These are phyloP conservation scores for Zygothrica quintamaculata DNA, from an alignment of 2,888 invertebrate genomes.

Conservation along the genomic window DNA sequence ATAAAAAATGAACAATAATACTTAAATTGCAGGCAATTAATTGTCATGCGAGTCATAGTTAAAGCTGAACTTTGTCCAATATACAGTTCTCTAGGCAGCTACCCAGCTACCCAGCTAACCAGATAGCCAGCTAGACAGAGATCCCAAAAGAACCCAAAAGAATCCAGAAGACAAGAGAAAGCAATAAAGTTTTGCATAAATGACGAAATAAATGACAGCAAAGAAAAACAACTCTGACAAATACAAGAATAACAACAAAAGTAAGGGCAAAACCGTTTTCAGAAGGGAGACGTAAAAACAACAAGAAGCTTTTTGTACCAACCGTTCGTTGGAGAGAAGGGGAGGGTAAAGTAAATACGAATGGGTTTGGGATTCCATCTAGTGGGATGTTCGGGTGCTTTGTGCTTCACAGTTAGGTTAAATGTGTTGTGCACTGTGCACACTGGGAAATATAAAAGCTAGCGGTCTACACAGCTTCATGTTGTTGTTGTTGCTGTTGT, in stretches of 20 bases:
- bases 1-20: conserved; percentile 9
- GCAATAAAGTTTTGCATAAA: conserved; percentile 81
- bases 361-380: conserved; percentile 18
- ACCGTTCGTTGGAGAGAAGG: too few relatives aligned
- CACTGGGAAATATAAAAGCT: conserved; percentile 73
- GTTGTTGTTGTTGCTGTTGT: conserved; percentile 38
- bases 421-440: conserved; percentile 54
- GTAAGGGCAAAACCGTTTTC: not conserved
- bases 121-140: conserved; percentile 23
- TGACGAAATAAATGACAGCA: conserved; percentile 81
- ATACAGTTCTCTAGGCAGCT: conserved; percentile 20
- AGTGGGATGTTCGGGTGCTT: conserved; percentile 11
- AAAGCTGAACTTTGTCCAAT: conserved; percentile 40
- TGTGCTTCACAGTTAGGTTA: conserved; percentile 49
- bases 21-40: conserved; percentile 68
- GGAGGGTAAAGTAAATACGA: conserved; percentile 11
- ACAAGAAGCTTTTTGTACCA: conserved; percentile 28
- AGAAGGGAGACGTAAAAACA: not conserved
- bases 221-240: conserved; percentile 77
- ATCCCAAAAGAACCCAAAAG: conserved; percentile 17
- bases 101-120: not conserved
- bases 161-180: conserved; percentile 57
- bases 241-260: conserved; percentile 38
- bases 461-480: conserved; percentile 36
- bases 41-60: conserved; percentile 45